Conservation (phyloP, 2,888 invertebrate species). For the Eupithecia pulchellata region DNA sequence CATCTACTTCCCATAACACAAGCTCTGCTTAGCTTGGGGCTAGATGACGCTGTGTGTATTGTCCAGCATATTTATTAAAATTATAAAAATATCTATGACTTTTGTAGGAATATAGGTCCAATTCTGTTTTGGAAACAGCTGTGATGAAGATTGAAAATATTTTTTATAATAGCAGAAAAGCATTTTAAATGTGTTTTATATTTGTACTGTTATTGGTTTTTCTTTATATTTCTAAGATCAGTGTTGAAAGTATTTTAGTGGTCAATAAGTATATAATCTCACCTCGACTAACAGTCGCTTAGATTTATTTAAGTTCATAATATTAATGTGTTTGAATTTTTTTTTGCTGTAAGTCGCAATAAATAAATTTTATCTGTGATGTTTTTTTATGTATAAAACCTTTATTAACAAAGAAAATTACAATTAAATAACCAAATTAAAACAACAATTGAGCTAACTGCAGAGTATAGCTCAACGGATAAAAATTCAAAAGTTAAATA, state of each 20-base stretch:
- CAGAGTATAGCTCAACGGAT: too few relatives aligned
- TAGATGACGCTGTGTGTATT: too few relatives aligned
- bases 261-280: background rate
- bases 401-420: too few relatives aligned
- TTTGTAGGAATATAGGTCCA: background rate
- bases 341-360: constrained; percentile 8
- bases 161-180: constrained; percentile 27
- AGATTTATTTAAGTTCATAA: background rate
- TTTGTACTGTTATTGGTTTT: constrained; percentile 6
- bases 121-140: constrained; percentile 25
- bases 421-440: too few relatives aligned
- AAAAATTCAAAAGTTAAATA: background rate
- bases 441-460: too few relatives aligned
- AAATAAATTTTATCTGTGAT: background rate
- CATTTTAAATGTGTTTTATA: constrained; percentile 34
- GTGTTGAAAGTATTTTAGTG: constrained; percentile 27
- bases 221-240: constrained; percentile 1
- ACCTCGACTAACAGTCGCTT: background rate
- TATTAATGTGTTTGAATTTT: constrained; percentile 1
- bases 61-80: too few relatives aligned
- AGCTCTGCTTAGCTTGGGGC: too few relatives aligned
- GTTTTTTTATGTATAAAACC: too few relatives aligned
- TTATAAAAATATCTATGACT: background rate
- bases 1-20: too few relatives aligned
- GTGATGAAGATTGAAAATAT: constrained; percentile 28